Evolutionary conservation across 2,797 vertebrate species (phyloP).

Genomic region (Pseudochirops cupreus): DNA sequence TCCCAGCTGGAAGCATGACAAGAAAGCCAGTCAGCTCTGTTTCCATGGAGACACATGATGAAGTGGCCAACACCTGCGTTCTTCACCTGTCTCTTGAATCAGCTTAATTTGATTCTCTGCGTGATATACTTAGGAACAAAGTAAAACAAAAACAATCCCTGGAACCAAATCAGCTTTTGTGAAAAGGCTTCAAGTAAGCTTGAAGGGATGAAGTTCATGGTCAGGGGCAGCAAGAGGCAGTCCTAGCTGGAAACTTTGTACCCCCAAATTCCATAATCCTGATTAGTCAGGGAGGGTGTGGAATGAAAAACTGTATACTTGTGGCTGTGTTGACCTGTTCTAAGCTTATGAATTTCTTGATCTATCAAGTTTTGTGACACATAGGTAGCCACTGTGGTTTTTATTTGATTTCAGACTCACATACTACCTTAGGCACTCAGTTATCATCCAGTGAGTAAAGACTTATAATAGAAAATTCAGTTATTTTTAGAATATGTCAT

Average conservation of each 20-base stretch:
- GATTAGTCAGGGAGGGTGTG: not conserved
- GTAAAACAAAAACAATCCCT: not conserved
- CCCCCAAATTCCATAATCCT: not conserved
- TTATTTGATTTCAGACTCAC: not conserved
- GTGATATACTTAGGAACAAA: not conserved
- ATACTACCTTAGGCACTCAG: not conserved
- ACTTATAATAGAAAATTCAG: not conserved
- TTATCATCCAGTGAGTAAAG: not conserved
- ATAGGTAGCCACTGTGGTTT: not conserved
- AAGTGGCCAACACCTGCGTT: constrained; percentile 38
- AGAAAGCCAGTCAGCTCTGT: constrained; percentile 52
- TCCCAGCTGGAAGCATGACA: constrained; percentile 44
- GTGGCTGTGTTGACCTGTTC: not conserved
- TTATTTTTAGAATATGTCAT: not conserved
- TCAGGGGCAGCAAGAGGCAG: not conserved
- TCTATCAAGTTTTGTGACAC: not conserved
- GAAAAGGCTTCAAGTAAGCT: not conserved
- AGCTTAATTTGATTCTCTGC: constrained; percentile 30
- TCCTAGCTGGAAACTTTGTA: not conserved
- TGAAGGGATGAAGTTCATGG: not conserved
- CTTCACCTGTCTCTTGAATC: constrained; percentile 62
- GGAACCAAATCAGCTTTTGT: not conserved
- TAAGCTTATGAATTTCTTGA: not conserved
- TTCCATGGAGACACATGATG: constrained; percentile 62
- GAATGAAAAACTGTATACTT: not conserved